Conservation (phyloP, 2,797 vertebrate species). For the Scarus forsteni region DNA sequence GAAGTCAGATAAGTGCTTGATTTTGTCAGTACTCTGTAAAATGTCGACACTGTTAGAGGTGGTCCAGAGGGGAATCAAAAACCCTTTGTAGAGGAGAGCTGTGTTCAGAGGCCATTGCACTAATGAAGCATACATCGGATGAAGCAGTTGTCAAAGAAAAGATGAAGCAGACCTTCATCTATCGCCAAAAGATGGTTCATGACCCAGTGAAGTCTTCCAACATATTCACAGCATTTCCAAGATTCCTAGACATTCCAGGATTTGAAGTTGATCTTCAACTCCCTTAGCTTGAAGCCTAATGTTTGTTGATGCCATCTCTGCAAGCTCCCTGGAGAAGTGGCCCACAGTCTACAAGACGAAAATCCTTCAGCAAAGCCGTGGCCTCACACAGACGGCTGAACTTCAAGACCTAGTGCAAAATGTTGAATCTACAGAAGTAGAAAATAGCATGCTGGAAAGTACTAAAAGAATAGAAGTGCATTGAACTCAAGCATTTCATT, state of each 20-base stretch:
- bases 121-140: conserved; percentile 15
- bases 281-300: conserved; percentile 1
- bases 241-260: conserved; percentile 35
- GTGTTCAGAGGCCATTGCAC: background rate
- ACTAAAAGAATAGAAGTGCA: too few species aligned
- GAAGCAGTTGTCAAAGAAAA: conserved; percentile 33
- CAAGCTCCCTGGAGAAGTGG: conserved; percentile 46
- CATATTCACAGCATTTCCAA: conserved; percentile 32
- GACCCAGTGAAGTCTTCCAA: conserved; percentile 37
- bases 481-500: background rate
- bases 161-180: conserved; percentile 25
- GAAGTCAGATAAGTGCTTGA: too few species aligned
- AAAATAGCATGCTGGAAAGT: conserved; percentile 16
- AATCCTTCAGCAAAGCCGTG: conserved; percentile 31
- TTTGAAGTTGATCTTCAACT: conserved; percentile 3
- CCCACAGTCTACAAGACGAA: conserved; percentile 27
- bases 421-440: conserved; percentile 23
- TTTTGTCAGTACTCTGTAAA: too few species aligned
- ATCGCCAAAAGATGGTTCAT: conserved; percentile 24
- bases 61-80: background rate
- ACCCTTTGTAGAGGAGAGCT: background rate
- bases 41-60: background rate
- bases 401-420: conserved; percentile 25
- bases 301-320: conserved; percentile 31
- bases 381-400: conserved; percentile 13